Evolutionary conservation across 2,888 invertebrate species (phyloP).

Genomic region (Chironomus riparius): DNA sequence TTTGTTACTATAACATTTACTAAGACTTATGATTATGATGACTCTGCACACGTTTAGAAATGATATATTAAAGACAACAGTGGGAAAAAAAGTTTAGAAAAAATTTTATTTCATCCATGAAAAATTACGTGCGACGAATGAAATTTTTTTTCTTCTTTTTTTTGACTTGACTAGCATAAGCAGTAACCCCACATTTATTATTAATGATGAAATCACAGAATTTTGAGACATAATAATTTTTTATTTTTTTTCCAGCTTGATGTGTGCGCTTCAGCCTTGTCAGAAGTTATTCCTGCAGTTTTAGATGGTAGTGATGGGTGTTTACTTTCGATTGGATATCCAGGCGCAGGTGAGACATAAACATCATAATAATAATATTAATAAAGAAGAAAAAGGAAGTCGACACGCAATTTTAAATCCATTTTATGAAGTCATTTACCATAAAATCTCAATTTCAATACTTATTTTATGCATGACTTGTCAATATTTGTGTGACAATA

Average conservation of each 20-base stretch:
- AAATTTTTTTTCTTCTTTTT: not conserved
- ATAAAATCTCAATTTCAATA: constrained; percentile 14
- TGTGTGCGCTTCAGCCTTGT: constrained; percentile 81
- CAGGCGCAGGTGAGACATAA: constrained; percentile 63
- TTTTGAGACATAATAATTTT: not conserved
- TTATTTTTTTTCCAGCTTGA: constrained; percentile 57
- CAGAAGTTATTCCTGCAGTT: constrained; percentile 90
- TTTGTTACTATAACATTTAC: not conserved
- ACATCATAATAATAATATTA: not conserved
- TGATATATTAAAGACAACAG: constrained; percentile 10
- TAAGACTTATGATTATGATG: not conserved
- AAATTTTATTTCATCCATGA: not conserved
- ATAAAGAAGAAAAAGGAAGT: not conserved
- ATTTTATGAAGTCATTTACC: not conserved
- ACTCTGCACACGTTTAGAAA: not conserved
- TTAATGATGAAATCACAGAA: constrained; percentile 18
- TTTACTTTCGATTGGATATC: constrained; percentile 82
- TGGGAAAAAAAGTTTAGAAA: not conserved
- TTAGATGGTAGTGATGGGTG: constrained; percentile 91
- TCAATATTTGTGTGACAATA: constrained; percentile 6
- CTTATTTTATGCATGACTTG: constrained; percentile 8
- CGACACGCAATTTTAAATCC: not conserved
- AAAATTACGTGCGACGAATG: not conserved
- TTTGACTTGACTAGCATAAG: not conserved
- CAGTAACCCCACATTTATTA: not conserved